These are phyloP conservation scores for Drosophila paranaensis DNA, from an alignment of 2,888 invertebrate species.

Conservation along the genomic window DNA sequence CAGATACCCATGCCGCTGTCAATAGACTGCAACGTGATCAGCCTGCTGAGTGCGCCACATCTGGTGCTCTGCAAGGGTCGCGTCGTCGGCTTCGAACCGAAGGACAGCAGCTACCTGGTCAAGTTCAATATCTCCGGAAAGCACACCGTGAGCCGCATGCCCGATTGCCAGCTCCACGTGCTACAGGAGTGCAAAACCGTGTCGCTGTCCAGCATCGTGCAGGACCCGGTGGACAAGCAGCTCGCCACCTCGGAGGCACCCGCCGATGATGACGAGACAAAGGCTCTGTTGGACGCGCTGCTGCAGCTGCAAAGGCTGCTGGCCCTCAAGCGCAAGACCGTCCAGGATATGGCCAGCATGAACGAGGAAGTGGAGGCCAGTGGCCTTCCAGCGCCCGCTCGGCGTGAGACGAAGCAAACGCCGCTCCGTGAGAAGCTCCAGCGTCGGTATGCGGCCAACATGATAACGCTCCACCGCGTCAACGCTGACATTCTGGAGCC, in stretches of 20 bases:
- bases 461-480: constrained; percentile 46
- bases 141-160: constrained; percentile 13
- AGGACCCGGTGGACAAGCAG: constrained; percentile 1
- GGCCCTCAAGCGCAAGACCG: constrained; percentile 33
- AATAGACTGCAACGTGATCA: constrained; percentile 40
- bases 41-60: constrained; percentile 11
- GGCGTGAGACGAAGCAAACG: constrained; percentile 41
- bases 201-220: constrained; percentile 27
- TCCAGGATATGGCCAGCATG: constrained; percentile 41
- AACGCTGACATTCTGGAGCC: constrained; percentile 48
- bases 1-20: constrained; percentile 45
- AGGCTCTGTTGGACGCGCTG: constrained; percentile 37
- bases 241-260: not conserved
- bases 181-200: constrained; percentile 20
- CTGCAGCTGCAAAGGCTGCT: constrained; percentile 38
- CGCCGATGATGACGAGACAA: not conserved
- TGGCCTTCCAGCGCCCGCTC: constrained; percentile 6
- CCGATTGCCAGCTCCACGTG: constrained; percentile 34
- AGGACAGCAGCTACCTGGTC: constrained; percentile 42
- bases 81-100: constrained; percentile 31
- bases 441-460: constrained; percentile 33
- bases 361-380: constrained; percentile 40
- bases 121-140: constrained; percentile 31
- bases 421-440: constrained; percentile 44
- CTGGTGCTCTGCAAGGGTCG: constrained; percentile 37